Conservation (phyloP, 92 coral and sea anemone species). For the Chrysogorgia sp. region DNA sequence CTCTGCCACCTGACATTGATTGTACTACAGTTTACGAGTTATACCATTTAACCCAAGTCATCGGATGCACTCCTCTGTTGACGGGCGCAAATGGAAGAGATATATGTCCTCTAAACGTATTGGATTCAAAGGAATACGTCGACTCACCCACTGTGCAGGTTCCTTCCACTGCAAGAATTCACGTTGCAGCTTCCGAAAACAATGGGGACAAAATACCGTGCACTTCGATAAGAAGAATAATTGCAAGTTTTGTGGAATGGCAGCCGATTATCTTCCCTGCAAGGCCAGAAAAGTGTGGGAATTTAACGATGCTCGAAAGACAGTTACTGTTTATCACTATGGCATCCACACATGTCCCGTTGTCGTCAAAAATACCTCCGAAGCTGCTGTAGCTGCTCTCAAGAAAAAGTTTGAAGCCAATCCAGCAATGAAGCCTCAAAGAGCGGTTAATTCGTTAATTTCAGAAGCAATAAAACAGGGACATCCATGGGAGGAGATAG, state of each 20-base stretch:
- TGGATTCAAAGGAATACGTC: slow-evolving; percentile 31
- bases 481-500: slow-evolving; percentile 27
- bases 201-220: slow-evolving; percentile 34
- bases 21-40: slow-evolving; percentile 19
- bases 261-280: slow-evolving; percentile 14
- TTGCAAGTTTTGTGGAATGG: slow-evolving; percentile 40
- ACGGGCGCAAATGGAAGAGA: slow-evolving; percentile 51
- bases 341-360: slow-evolving; percentile 38
- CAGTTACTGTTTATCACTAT: slow-evolving; percentile 36
- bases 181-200: slow-evolving; percentile 33
- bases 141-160: slow-evolving; percentile 41
- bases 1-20: slow-evolving; percentile 39
- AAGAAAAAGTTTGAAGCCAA: slow-evolving; percentile 31
- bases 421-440: too few relatives aligned
- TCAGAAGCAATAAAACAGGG: slow-evolving; percentile 29
- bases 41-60: slow-evolving; percentile 12
- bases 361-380: slow-evolving; percentile 5
- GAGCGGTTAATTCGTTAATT: slow-evolving; percentile 24
- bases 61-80: slow-evolving; percentile 40
- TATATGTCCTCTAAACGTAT: slow-evolving; percentile 33
- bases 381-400: slow-evolving; percentile 11
- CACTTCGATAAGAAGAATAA: slow-evolving; percentile 28
- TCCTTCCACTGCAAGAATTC: slow-evolving; percentile 29
- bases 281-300: slow-evolving; percentile 41
- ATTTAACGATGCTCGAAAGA: slow-evolving; percentile 26